Evolutionary conservation across 2,888 invertebrate species (phyloP).

Genomic region (Thymelicus lineola): DNA sequence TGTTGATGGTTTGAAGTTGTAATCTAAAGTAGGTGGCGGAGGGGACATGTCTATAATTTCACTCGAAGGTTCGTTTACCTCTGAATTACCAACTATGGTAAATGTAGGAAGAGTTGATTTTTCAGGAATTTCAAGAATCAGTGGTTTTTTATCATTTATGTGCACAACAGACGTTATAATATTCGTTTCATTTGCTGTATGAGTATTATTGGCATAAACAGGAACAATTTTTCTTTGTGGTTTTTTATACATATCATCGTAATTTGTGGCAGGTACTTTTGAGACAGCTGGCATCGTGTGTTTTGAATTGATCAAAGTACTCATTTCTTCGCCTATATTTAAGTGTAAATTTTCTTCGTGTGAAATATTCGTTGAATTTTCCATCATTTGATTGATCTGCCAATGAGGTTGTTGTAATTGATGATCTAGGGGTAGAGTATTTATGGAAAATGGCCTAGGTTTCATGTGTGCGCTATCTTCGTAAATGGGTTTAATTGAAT

Average conservation of each 20-base stretch:
- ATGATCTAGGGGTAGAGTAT: conserved; percentile 68
- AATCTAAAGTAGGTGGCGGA: conserved; percentile 76
- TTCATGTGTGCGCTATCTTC: conserved; percentile 61
- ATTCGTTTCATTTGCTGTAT: conserved; percentile 62
- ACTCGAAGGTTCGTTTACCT: conserved; percentile 65
- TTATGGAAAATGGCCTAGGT: conserved; percentile 76
- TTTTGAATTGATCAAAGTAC: conserved; percentile 52
- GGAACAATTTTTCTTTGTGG: conserved; percentile 59
- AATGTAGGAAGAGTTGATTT: conserved; percentile 66
- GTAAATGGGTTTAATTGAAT: conserved; percentile 70
- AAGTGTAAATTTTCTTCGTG: conserved; percentile 74
- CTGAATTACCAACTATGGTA: conserved; percentile 59
- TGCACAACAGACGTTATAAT: conserved; percentile 81
- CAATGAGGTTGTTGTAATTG: conserved; percentile 80
- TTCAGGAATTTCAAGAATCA: conserved; percentile 66
- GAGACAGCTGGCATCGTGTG: conserved; percentile 47
- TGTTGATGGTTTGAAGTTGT: conserved; percentile 72
- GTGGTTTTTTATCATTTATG: conserved; percentile 75
- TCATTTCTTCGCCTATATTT: conserved; percentile 78
- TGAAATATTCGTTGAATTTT: conserved; percentile 70
- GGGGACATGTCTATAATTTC: conserved; percentile 81
- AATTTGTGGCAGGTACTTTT: conserved; percentile 45
- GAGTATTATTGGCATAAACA: conserved; percentile 55
- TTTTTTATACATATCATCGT: conserved; percentile 57
- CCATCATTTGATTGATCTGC: conserved; percentile 79